Evolutionary conservation across 2,797 vertebrate genomes (phyloP).

Genomic region (Threskiornis aethiopicus): DNA sequence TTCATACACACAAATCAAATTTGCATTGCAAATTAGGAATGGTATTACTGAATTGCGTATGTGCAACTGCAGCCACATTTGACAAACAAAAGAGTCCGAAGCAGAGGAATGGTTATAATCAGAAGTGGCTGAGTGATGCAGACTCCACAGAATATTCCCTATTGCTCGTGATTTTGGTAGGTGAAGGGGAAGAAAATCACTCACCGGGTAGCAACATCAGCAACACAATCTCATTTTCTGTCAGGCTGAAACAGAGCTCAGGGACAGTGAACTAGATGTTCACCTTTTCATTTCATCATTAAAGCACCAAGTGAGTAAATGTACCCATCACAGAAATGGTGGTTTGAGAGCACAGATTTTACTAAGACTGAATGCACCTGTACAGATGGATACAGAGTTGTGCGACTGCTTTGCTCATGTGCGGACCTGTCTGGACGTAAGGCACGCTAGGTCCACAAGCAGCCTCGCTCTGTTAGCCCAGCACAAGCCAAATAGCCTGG

Average conservation of each 20-base stretch:
- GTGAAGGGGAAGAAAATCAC: not conserved
- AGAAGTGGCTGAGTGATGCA: not conserved
- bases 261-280: not conserved
- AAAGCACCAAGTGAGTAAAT: not conserved
- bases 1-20: not conserved
- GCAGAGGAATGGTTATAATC: not conserved
- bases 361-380: not conserved
- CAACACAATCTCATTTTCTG: not conserved
- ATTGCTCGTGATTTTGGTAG: not conserved
- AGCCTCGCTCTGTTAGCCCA: not conserved
- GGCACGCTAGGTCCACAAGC: not conserved
- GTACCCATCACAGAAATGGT: not conserved
- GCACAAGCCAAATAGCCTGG: not conserved
- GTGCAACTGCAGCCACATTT: not conserved
- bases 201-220: not conserved
- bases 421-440: not conserved
- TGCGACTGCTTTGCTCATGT: not conserved
- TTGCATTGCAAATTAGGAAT: not conserved
- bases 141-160: not conserved
- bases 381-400: rapidly evolving
- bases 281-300: not conserved
- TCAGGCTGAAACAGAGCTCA: not conserved
- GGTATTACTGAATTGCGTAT: not conserved
- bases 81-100: not conserved
- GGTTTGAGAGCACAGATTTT: not conserved